Evolutionary conservation across 1,140 invertebrate species (phyloP).

Genomic region (Coelopa frigida): DNA sequence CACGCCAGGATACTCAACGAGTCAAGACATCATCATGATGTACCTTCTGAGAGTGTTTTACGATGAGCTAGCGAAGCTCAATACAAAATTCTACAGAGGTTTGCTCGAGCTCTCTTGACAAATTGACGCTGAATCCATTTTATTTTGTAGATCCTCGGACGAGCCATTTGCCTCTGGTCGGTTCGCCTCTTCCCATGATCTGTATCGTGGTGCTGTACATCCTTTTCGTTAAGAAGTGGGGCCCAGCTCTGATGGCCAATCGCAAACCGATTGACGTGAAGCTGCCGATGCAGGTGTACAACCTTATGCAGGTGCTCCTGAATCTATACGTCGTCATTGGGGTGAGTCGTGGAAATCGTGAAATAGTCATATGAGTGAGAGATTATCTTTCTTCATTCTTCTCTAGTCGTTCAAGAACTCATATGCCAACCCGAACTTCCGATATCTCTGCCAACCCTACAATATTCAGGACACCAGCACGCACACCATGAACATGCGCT

Average conservation of each 20-base stretch:
- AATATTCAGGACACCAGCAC: too few species aligned
- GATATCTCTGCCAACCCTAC: too few species aligned
- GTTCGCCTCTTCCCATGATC: slow-evolving; percentile 49
- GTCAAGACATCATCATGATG: too few species aligned
- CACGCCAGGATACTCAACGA: too few species aligned
- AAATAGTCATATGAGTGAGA: not conserved
- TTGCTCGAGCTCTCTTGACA: too few species aligned
- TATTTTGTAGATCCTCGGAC: slow-evolving; percentile 27
- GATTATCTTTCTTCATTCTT: too few species aligned
- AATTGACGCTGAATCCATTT: too few species aligned
- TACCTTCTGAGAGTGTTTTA: too few species aligned
- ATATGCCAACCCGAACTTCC: not conserved
- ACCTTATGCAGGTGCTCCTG: slow-evolving; percentile 64
- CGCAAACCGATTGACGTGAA: slow-evolving; percentile 63
- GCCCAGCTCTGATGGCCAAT: slow-evolving; percentile 67
- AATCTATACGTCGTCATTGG: slow-evolving; percentile 39
- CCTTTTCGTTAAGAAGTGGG: slow-evolving; percentile 48
- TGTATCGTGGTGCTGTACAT: slow-evolving; percentile 57
- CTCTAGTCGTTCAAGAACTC: too few species aligned
- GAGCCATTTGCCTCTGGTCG: slow-evolving; percentile 35
- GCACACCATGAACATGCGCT: too few species aligned
- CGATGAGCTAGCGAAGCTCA: too few species aligned
- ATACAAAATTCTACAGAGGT: too few species aligned
- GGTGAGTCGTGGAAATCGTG: not conserved
- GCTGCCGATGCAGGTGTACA: slow-evolving; percentile 63